Evolutionary conservation across 1,140 invertebrate genomes (phyloP).

Genomic region (Caerostris extrusa): DNA sequence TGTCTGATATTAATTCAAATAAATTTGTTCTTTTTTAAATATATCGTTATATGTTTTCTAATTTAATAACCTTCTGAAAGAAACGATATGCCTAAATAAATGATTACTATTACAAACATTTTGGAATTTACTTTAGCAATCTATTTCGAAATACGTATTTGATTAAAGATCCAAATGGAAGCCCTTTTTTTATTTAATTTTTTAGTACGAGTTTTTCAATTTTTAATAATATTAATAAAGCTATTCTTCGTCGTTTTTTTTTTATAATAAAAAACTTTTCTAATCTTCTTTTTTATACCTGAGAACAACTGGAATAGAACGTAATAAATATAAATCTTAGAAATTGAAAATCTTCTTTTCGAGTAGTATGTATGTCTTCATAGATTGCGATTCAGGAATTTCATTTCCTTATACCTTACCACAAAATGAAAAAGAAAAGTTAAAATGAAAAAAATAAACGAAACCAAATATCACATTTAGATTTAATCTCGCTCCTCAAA

Average conservation of each 20-base stretch:
- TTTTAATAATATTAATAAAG: slow-evolving; percentile 18
- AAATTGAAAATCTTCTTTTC: not conserved
- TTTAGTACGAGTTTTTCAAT: not conserved
- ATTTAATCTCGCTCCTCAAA: slow-evolving; percentile 9
- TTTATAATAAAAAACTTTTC: not conserved
- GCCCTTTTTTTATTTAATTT: not conserved
- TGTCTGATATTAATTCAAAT: no score
- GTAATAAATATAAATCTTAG: slow-evolving; percentile 8
- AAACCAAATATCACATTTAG: slow-evolving; percentile 23
- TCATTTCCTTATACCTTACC: slow-evolving; percentile 7
- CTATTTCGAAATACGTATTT: not conserved
- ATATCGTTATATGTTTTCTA: no score
- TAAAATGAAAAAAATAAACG: not conserved
- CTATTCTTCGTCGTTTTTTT: not conserved
- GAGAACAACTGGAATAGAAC: not conserved
- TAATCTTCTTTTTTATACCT: not conserved
- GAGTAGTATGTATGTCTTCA: not conserved
- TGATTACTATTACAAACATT: no score
- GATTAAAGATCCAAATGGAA: not conserved
- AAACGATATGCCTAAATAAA: no score
- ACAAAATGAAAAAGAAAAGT: not conserved
- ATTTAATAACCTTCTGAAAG: no score
- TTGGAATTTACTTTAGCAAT: not conserved
- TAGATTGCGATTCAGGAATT: slow-evolving; percentile 15
- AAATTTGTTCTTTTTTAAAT: no score